Evolutionary conservation across 1,140 invertebrate species (phyloP), one percentile per base, ranked within the genome.

Genomic region (Caenorhabditis brenneri): DNA sequence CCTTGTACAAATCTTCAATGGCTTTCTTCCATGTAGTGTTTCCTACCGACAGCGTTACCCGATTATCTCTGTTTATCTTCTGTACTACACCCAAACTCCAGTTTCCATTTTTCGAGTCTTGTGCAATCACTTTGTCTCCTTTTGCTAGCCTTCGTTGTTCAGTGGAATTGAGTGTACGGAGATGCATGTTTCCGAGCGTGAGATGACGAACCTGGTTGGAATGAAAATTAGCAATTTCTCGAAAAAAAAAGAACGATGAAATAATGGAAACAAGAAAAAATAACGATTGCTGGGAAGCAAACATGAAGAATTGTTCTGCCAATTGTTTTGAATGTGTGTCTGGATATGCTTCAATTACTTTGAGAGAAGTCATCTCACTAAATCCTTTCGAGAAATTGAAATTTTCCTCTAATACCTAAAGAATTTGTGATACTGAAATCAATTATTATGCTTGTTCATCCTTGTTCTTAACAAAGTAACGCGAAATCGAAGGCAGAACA

Each of bases 1-100:
- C 65, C 22, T 74, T 74, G 36, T 74, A 74, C 36, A 74, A 42
- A 7, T 74, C 65, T n/a, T 74, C 65, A 42, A 74, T 12, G 12
- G 15, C 5, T 15, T 74, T 74, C 29, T 74, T 74, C 65, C 65
- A 74, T 6, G 65, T 24, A 10, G 19, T 36, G 33, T 42, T 42
- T 24, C 12, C 36, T 1, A 74, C 65, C 19, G 36, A 2, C 22
- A 74, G 36, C 7, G 65, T 74, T 4, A 46, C 65, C 24, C 65
- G 65, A 24, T 74, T 24, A 10, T 46, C 36, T 3, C 36, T 33
- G 46, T 42, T 42, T 6, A 74, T 74, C 36, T 42, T 74, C 10
- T 10, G 1, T 10, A 74, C 65, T 4, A 36, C 24, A 9, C 19
- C 65, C 22, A 74, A 46, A 7, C 19, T 24, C 65, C 65, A 74